Conservation (phyloP, 2,113 vertebrate genomes). For the Ctenomys sociabilis region DNA sequence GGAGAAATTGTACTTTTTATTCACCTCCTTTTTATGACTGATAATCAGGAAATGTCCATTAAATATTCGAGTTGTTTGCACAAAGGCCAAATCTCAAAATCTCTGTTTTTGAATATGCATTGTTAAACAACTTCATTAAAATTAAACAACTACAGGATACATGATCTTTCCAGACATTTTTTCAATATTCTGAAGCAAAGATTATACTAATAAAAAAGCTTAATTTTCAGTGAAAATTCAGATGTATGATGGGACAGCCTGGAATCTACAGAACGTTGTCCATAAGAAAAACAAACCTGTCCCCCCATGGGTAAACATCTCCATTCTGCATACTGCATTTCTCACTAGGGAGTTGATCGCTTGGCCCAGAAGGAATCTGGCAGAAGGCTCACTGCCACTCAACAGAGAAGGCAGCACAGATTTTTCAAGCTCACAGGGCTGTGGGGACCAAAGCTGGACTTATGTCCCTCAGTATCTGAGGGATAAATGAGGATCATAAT, state of each 20-base stretch:
- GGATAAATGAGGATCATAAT: neutral
- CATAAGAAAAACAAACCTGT: neutral
- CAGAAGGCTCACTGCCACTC: neutral
- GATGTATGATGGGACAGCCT: neutral
- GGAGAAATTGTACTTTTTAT: neutral
- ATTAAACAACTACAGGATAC: neutral
- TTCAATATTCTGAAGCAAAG: slow-evolving; percentile 42
- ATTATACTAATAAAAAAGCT: slow-evolving; percentile 25
- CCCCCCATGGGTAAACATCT: neutral
- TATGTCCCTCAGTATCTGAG: neutral
- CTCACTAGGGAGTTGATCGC: neutral
- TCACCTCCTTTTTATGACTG: slow-evolving; percentile 22
- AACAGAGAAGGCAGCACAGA: neutral
- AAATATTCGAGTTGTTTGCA: slow-evolving; percentile 10
- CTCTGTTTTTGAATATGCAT: slow-evolving; percentile 4
- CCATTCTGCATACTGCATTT: neutral
- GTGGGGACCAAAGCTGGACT: neutral
- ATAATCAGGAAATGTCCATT: slow-evolving; percentile 26
- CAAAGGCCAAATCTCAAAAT: neutral
- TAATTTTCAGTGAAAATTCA: neutral
- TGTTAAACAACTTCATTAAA: slow-evolving; percentile 44
- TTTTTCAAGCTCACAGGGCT: neutral
- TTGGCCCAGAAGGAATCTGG: neutral
- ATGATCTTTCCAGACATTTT: slow-evolving; percentile 22
- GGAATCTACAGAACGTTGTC: neutral